Evolutionary conservation across 2,888 invertebrate genomes (phyloP), one percentile per base, ranked within the genome.

Genomic region (Neoascia interrupta): DNA sequence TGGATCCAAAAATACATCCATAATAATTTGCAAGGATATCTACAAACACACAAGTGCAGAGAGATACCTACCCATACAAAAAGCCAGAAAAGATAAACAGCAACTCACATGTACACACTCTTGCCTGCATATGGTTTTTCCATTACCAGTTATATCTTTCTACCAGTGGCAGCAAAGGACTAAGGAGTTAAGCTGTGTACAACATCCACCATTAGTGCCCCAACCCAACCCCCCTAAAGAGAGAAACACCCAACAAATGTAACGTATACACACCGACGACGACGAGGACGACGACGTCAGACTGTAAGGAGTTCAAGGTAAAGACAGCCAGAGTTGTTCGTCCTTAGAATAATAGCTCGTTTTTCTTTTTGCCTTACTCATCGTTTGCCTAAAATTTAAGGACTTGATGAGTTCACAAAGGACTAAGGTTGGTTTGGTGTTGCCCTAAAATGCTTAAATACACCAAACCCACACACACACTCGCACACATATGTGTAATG

Each of bases 221-320:
- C 36, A 26, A 11, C 37, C 15, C 19, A 10, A 5, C 18, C 13
- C 15, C n/a, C 43, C 41, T 18, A 19, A 28, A 54, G 54, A 68
- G 10, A 60, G 43, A 23, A 43, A 19, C 26, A 18, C n/a, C 8
- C 16, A 58, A 8, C 11, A 49, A 34, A 19, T 15, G 31, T 31
- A 31, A 31, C 31, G 31, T n/a, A 6, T 21, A 36, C 18, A 6
- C 31, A 31, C 2, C 31, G 31, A n/a, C 31, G 31, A 4, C 31
- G 31, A 31, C 26, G 26, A 26, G 10, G 26, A 49, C 26, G 18
- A n/a, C n/a, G 47, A 61, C 66, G 60, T 73, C 61, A 79, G 70
- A 61, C 73, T 66, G 21, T 41, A 73, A 73, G 54, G 79, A 79
- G 79, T 79, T 79, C 79, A 73, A 79, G 79, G 73, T 68, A 79